Conservation (phyloP, 1,140 invertebrate genomes). For the Plutomurus gul region DNA sequence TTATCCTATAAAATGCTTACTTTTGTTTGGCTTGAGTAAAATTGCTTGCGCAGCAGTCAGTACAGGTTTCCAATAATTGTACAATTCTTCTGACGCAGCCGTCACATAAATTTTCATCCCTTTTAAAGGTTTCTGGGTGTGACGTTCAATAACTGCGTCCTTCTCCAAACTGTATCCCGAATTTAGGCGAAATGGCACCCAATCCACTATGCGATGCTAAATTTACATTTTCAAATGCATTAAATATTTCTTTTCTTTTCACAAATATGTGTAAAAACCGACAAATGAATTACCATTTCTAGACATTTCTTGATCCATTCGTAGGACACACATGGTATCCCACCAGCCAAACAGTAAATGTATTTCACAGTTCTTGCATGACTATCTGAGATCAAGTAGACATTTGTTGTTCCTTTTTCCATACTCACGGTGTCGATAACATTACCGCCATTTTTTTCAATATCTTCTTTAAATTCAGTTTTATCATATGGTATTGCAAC, state of each 20-base stretch:
- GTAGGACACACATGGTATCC: slow-evolving; percentile 49
- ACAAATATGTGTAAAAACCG: background rate
- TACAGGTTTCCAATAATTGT: slow-evolving; percentile 53
- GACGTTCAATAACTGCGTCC: background rate
- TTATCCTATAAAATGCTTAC: slow-evolving; percentile 31
- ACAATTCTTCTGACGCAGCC: slow-evolving; percentile 44
- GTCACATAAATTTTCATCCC: slow-evolving; percentile 48
- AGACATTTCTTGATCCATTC: slow-evolving; percentile 43
- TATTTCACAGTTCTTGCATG: slow-evolving; percentile 48
- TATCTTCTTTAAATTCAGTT: slow-evolving; percentile 35
- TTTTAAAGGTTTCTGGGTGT: slow-evolving; percentile 42
- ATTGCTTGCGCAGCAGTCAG: slow-evolving; percentile 46
- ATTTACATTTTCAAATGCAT: background rate
- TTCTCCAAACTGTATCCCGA: slow-evolving; percentile 40
- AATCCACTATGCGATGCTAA: background rate
- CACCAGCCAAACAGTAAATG: slow-evolving; percentile 46
- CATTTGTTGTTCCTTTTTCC: slow-evolving; percentile 3
- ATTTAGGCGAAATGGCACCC: background rate
- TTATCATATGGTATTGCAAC: slow-evolving; percentile 36
- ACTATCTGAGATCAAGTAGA: slow-evolving; percentile 43
- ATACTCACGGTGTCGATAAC: slow-evolving; percentile 38
- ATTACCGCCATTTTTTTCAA: slow-evolving; percentile 41
- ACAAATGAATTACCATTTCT: slow-evolving; percentile 39
- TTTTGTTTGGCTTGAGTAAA: slow-evolving; percentile 42
- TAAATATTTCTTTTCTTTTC: background rate